Base-by-base conservation (phyloP, 2,888 invertebrate genomes). In the Drosophila nigritarsus region DNA sequence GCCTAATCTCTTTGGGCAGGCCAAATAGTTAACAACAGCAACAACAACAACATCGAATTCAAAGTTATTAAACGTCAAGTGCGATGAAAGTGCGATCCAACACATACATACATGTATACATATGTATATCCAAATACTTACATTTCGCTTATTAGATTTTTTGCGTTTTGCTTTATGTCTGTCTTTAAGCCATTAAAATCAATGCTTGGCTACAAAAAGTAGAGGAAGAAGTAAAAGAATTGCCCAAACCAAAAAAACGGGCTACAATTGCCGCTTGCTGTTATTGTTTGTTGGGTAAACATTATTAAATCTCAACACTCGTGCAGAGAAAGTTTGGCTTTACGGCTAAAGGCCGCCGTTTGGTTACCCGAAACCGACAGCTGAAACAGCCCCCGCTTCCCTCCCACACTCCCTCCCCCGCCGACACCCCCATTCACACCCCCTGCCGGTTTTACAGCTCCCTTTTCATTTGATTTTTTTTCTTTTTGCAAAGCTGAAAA, bases 271-370 rank as follows among this genome's bases (percentile, higher is more conserved):
- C 60, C 61, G 63, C 30, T 54, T 48, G 45, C 61, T 70, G 55
- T 63, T 58, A 42, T 56, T 62, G 36, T 45, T 59, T 63, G 61
- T 59, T 73, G 75, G 61, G 75, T 89, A 79, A 86, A 85, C 86
- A 89, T 83, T 86, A 90, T 90, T 87, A 87, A 87, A 88, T 88
- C 90, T 80, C 87, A 80, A 83, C 90, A 88, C 90, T 88, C 84
- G 84, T 74, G 84, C 87, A 72, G 87, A 87, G 87, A 87, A 87
- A 87, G 87, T 90, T 86, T 54, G 79, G 75, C 76, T 78, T 75
- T 64, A 68, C 51, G 88, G 74, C 62, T 79, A 68, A 73, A 80
- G 72, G 54, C 80, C 72, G 63, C 59, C 20, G 55, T 48, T 27
- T 27, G 54, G 20, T 38, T n/a, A 38, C 38, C 51, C 42, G 2